These are phyloP conservation scores for Alcis repandata DNA, from an alignment of 2,888 invertebrate species.

Conservation along the genomic window DNA sequence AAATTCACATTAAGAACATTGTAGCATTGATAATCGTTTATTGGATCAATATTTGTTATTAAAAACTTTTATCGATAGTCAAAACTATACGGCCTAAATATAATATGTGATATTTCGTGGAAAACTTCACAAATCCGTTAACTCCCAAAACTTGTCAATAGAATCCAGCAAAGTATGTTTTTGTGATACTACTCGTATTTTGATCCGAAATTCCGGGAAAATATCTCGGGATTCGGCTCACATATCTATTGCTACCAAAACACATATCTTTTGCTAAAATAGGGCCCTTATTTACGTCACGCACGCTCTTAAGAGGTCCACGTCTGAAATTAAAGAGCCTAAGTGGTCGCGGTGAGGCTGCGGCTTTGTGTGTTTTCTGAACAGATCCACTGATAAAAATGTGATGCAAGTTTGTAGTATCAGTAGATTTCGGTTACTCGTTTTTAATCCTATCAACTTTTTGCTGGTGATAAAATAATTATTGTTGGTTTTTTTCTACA, in stretches of 20 bases:
- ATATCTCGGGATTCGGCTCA: slow-evolving; percentile 21
- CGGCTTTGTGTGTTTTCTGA: slow-evolving; percentile 62
- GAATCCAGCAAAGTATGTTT: slow-evolving; percentile 13
- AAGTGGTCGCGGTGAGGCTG: slow-evolving; percentile 58
- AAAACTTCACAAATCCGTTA: slow-evolving; percentile 1
- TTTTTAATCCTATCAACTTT: too few species aligned
- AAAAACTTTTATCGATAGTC: background rate
- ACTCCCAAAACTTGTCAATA: slow-evolving; percentile 2
- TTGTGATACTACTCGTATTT: slow-evolving; percentile 36
- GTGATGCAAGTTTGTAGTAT: slow-evolving; percentile 26
- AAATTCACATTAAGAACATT: too few species aligned
- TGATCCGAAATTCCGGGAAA: slow-evolving; percentile 11
- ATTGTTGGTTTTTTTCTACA: too few species aligned
- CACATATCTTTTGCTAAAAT: slow-evolving; percentile 39
- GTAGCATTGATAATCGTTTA: too few species aligned
- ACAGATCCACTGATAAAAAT: slow-evolving; percentile 57
- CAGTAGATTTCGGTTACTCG: slow-evolving; percentile 23
- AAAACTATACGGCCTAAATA: background rate
- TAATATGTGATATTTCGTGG: background rate
- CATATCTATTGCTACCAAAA: slow-evolving; percentile 27
- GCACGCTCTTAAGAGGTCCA: slow-evolving; percentile 65
- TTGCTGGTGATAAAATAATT: too few species aligned
- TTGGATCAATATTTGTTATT: background rate
- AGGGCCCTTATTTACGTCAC: slow-evolving; percentile 57
- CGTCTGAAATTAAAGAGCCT: slow-evolving; percentile 76